Percentiles rank a stretch among this genome's conserved stretches.
These are phyloP conservation scores for Trachelus troglodyta DNA, from an alignment of 2,888 invertebrate species.

Conservation along the genomic window DNA sequence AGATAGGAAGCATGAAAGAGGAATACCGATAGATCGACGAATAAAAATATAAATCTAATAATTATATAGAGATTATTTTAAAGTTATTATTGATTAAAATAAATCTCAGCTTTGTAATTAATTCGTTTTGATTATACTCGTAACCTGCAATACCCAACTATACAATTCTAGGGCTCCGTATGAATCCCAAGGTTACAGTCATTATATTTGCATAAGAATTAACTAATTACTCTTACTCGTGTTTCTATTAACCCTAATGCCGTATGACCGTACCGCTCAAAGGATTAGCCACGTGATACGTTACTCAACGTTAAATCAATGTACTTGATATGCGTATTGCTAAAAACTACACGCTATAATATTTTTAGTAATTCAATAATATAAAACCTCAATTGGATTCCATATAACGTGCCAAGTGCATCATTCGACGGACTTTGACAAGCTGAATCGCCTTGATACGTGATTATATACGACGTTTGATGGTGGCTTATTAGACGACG, in stretches of 20 bases:
- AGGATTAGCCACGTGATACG: neutral
- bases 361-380: neutral
- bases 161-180: neutral
- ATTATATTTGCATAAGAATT: neutral
- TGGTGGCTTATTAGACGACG: neutral
- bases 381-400: neutral
- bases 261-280: neutral
- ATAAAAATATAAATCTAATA: slow-evolving; percentile 41
- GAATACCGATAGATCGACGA: slow-evolving; percentile 5
- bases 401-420: neutral
- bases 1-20: slow-evolving; percentile 32
- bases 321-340: neutral
- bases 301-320: neutral
- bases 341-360: neutral
- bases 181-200: neutral
- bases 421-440: neutral
- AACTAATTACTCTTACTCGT: neutral
- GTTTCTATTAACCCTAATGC: neutral
- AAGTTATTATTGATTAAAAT: slow-evolving; percentile 62
- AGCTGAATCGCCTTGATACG: neutral
- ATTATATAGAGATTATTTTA: slow-evolving; percentile 63
- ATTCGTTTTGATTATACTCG: slow-evolving; percentile 20
- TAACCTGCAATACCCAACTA: neutral
- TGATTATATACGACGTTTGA: neutral
- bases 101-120: slow-evolving; percentile 62